Evolutionary conservation across 2,113 vertebrate genomes (phyloP).

Genomic region (Plecotus auritus): DNA sequence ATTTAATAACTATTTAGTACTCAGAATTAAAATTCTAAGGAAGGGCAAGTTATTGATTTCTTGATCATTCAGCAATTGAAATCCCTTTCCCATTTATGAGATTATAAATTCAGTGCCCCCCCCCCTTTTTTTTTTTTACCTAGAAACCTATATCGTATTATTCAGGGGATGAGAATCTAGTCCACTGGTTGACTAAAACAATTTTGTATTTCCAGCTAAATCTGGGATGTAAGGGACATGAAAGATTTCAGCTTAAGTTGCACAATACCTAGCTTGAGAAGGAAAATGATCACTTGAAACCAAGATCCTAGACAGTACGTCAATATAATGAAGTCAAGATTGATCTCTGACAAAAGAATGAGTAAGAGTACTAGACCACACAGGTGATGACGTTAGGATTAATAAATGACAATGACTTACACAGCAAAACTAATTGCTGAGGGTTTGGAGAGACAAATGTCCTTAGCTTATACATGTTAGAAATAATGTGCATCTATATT

Average conservation of each 20-base stretch:
- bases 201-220: background rate
- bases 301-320: background rate
- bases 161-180: background rate
- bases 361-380: background rate
- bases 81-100: background rate
- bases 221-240: background rate
- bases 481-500: background rate
- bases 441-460: background rate
- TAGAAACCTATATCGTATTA: background rate
- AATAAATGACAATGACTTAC: background rate
- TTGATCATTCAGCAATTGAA: conserved; percentile 13
- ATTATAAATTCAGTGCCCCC: background rate
- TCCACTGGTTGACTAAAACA: background rate
- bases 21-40: conserved; percentile 23
- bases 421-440: background rate
- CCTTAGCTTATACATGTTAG: background rate
- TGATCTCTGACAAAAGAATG: background rate
- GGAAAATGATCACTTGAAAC: background rate
- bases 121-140: background rate
- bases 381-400: background rate
- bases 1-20: background rate
- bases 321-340: background rate
- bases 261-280: background rate
- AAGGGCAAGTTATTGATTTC: background rate
- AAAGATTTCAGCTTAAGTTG: background rate